Conservation (phyloP, 2,888 invertebrate species). For the Dolomedes plantarius region DNA sequence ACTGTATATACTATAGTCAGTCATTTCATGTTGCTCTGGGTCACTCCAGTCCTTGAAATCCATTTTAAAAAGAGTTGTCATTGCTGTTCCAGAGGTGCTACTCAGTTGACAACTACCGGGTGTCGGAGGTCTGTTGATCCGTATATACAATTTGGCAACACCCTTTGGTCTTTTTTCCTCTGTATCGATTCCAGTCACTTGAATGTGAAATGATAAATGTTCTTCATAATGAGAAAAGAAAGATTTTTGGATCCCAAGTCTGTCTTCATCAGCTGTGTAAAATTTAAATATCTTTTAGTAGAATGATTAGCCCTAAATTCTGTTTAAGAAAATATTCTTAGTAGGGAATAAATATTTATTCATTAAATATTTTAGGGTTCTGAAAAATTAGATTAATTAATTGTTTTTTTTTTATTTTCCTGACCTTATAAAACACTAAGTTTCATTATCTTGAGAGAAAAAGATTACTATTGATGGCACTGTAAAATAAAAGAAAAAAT, state of each 20-base stretch:
- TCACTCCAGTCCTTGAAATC: slow-evolving; percentile 46
- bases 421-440: too few relatives aligned
- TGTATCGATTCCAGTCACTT: slow-evolving; percentile 25
- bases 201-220: slow-evolving; percentile 24
- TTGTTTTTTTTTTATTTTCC: too few relatives aligned
- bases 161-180: slow-evolving; percentile 24
- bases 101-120: slow-evolving; percentile 31
- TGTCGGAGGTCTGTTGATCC: slow-evolving; percentile 40
- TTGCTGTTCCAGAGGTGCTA: slow-evolving; percentile 21
- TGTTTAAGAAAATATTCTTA: too few relatives aligned
- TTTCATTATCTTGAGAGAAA: too few relatives aligned
- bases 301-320: too few relatives aligned
- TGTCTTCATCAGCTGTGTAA: slow-evolving; percentile 50
- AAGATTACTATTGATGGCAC: too few relatives aligned
- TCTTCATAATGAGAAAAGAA: slow-evolving; percentile 29
- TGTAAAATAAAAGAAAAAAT: too few relatives aligned
- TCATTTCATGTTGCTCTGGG: slow-evolving; percentile 30
- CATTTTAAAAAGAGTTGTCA: slow-evolving; percentile 28
- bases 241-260: slow-evolving; percentile 44
- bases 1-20: slow-evolving; percentile 59
- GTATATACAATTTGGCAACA: slow-evolving; percentile 43
- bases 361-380: too few relatives aligned
- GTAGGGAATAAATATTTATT: too few relatives aligned
- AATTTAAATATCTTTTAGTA: neutral
- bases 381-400: too few relatives aligned